phyloP scores from a whole-genome alignment of 1,140 invertebrate species.

The Tetragonula clypearis region DNA sequence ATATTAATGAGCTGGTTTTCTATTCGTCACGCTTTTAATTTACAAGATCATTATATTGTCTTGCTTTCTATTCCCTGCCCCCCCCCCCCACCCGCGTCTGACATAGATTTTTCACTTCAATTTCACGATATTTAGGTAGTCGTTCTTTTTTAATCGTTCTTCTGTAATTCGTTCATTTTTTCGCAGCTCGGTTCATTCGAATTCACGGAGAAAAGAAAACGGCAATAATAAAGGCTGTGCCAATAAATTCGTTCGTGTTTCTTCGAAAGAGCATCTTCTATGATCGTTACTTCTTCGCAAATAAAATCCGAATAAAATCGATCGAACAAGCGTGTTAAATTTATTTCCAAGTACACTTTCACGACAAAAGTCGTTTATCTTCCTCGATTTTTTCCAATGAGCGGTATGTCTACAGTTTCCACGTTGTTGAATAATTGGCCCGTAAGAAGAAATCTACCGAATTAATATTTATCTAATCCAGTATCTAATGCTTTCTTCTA shows the following conservation, averaged over 20 bases:
- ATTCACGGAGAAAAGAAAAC: neutral
- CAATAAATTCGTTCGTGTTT: neutral
- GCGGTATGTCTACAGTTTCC: no score
- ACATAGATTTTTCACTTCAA: neutral
- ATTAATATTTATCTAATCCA: no score
- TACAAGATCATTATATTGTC: conserved; percentile 27
- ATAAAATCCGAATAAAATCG: no score
- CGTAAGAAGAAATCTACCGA: no score
- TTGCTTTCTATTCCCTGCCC: neutral
- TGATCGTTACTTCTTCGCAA: neutral
- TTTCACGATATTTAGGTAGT: neutral
- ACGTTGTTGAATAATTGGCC: no score
- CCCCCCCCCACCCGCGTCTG: neutral
- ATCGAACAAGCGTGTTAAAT: no score
- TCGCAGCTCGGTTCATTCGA: neutral
- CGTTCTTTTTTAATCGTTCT: neutral
- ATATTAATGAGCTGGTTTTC: conserved; percentile 37
- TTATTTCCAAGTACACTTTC: no score
- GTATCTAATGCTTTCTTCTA: no score
- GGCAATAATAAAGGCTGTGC: neutral
- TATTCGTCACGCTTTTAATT: conserved; percentile 34
- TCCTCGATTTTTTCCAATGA: no score
- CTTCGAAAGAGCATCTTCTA: neutral
- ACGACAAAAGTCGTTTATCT: no score
- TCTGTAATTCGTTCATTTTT: neutral